Base-by-base conservation (phyloP, 2,797 vertebrate genomes). In the Chrysocyon brachyurus region DNA sequence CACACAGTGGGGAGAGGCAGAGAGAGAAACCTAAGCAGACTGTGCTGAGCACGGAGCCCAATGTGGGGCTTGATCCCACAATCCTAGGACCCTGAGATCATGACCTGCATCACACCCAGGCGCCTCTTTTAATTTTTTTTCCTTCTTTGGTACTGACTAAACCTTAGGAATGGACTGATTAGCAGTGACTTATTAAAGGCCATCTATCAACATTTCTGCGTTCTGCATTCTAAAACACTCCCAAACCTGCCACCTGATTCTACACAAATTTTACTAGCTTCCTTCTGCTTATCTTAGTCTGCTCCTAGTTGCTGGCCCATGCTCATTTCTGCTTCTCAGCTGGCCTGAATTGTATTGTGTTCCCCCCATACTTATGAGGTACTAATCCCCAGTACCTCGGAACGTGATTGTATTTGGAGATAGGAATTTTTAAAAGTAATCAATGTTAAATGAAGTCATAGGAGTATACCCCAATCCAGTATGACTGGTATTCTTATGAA, bases 381-480 rank as follows among this genome's bases (percentile, higher is more conserved):
- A n/a, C 31, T 96, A 75, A 96, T 57, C 15, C 15, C 26, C 46
- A 66, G 14, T 87, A 78, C 22, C 81, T 84, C 63, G 85, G 40
- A 91, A 91, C 28, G 22, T 36, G n/a, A 91, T 16, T 84, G 6
- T 59, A 86, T 46, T 96, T 90, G 75, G 21, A 89, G 64, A 83
- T 0, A 89, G 66, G 21, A 63, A 21, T 24, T 91, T 24, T 95
- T n/a, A 92, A 90, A 84, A 94, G 19, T 46, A 91, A 83, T 91
- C 78, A 96, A 46, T 28, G 64, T 79, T 70, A 92, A 96, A 84
- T 81, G 33, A 90, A 40, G 75, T 82, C 61, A 89, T 40, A 77
- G 3, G 16, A 8, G 15, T 93, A 87, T 68, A n/a, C 21, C 22
- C 31, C 86, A 88, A 95, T 66, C 68, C 61, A 49, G 3, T 84